A percentile compares a stretch with the other conserved stretches of the same genome.
Evolutionary conservation across 2,113 vertebrate species (phyloP).

Genomic region (Rhea pennata): DNA sequence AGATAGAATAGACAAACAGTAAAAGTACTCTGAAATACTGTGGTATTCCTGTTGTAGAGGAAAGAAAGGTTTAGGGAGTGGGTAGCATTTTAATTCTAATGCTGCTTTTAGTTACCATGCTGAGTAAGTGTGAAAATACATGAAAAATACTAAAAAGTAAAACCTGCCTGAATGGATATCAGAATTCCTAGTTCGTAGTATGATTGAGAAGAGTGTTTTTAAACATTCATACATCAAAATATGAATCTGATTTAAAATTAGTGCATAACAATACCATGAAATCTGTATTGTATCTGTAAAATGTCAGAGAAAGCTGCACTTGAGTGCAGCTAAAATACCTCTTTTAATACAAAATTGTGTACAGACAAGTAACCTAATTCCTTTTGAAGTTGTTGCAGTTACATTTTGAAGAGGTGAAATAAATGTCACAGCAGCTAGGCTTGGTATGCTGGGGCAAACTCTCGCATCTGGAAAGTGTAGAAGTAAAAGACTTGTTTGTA

Average conservation of each 20-base stretch:
- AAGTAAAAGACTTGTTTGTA: not conserved
- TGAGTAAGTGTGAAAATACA: not conserved
- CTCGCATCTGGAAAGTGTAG: not conserved
- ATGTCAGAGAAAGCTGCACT: not conserved
- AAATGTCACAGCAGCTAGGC: not conserved
- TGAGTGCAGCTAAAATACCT: not conserved
- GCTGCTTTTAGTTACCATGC: not conserved
- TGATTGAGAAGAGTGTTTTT: not conserved
- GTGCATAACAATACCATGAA: not conserved
- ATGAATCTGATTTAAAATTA: not conserved
- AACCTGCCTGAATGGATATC: rapidly evolving
- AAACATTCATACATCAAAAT: not conserved
- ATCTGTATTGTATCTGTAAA: not conserved
- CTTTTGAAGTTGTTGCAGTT: not conserved
- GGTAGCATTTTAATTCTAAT: not conserved
- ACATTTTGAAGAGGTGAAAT: slow-evolving; percentile 32
- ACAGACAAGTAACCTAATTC: not conserved
- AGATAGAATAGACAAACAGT: not conserved
- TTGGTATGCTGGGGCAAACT: not conserved
- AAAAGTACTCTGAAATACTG: not conserved
- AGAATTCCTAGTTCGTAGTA: not conserved
- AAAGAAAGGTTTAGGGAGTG: not conserved
- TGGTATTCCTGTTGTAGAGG: not conserved
- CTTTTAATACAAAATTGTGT: not conserved
- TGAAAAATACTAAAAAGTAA: not conserved